Conservation (phyloP, 2,888 invertebrate genomes). For the Cerastoderma edule region DNA sequence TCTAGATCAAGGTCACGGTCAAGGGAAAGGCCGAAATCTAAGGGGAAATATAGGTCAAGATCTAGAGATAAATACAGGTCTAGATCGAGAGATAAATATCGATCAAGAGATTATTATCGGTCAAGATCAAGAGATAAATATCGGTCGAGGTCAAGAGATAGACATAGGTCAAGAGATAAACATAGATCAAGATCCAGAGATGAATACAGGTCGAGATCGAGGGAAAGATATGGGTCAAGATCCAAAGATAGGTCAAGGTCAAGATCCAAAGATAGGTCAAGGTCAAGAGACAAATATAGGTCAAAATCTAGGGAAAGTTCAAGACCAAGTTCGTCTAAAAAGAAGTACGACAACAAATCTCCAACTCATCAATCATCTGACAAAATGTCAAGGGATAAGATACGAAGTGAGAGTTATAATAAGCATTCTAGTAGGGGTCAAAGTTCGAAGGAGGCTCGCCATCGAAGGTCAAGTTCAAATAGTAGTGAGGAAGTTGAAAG, state of each 20-base stretch:
- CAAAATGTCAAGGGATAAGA: slow-evolving; percentile 8
- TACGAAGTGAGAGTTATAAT: neutral
- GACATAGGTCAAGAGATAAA: slow-evolving; percentile 6
- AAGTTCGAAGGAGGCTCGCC: neutral
- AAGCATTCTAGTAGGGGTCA: neutral
- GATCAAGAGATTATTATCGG: slow-evolving; percentile 7
- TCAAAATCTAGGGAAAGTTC: slow-evolving; percentile 24
- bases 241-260: slow-evolving; percentile 7
- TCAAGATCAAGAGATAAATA: neutral
- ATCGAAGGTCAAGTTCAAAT: neutral
- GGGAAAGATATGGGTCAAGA: neutral
- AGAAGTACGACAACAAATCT: neutral
- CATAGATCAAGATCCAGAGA: slow-evolving; percentile 2
- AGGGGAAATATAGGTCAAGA: slow-evolving; percentile 15
- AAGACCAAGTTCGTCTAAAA: neutral
- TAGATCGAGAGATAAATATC: neutral
- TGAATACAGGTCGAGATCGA: slow-evolving; percentile 22
- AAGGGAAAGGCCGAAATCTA: slow-evolving; percentile 12
- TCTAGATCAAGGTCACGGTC: slow-evolving; percentile 19
- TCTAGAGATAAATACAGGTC: slow-evolving; percentile 1
- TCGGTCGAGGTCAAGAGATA: slow-evolving; percentile 32
- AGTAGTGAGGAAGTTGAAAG: neutral
- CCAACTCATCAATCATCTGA: neutral
- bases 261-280: slow-evolving; percentile 4
- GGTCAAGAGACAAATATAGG: neutral